These are phyloP conservation scores for Phyllopteryx taeniolatus DNA, from an alignment of 2,113 vertebrate species.

Conservation along the genomic window DNA sequence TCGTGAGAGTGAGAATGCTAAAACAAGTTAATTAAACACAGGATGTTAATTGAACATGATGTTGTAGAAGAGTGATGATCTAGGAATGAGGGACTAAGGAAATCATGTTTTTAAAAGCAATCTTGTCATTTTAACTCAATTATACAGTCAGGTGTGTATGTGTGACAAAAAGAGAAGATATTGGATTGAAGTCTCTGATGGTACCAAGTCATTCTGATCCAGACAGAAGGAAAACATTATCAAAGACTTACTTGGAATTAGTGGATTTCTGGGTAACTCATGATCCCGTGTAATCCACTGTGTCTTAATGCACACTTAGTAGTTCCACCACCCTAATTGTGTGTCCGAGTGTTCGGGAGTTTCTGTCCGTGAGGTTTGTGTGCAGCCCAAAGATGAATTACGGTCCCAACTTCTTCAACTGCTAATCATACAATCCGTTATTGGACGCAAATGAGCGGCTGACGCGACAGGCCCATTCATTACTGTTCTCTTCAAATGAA, in stretches of 20 bases:
- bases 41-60: background rate
- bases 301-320: background rate
- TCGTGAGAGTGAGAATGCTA: background rate
- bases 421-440: constrained; percentile 57
- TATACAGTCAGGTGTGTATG: too few species aligned
- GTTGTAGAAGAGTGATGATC: background rate
- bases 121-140: too few species aligned
- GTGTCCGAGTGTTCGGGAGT: background rate
- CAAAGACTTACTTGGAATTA: background rate
- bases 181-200: background rate
- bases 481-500: constrained; percentile 45
- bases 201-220: background rate
- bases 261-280: constrained; percentile 1
- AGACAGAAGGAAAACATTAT: background rate
- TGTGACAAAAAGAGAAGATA: background rate
- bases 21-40: background rate
- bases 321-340: background rate
- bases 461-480: constrained; percentile 51
- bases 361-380: constrained; percentile 13
- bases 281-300: constrained; percentile 4
- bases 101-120: background rate
- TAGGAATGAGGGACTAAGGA: background rate
- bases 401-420: constrained; percentile 16
- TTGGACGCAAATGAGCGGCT: constrained; percentile 45
- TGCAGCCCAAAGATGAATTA: constrained; percentile 42